Base-by-base conservation (phyloP, 2,113 vertebrate species). In the Ceuthmochares aereus region DNA sequence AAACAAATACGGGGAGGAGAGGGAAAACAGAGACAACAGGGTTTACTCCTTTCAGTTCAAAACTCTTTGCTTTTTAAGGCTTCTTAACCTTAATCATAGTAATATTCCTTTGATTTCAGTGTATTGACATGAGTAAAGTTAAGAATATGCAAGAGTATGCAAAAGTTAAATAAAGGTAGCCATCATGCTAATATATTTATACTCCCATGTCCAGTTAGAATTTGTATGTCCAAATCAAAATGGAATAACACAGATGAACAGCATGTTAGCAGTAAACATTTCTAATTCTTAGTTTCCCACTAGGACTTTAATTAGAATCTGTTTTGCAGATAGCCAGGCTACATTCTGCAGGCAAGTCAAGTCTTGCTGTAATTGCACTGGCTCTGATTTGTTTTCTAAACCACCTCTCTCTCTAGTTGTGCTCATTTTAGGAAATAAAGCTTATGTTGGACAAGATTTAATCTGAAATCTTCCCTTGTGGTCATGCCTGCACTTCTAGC, bases 221-320 rank as follows among this genome's bases (percentile, higher is more conserved):
- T 72, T 43, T 72, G 19, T 2, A 0, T 55, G 47, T 58, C 10
- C 21, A 87, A 69, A 95, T 83, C 30, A 40, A 84, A 85, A 77
- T 56, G 37, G 95, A 83, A 43, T 77, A 74, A 15, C 5, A 22
- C 34, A 26, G 4, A 63, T 54, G 52, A 92, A 51, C 27, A 94
- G 27, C 17, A 20, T 15, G 22, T 76, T 84, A 60, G 17, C 23
- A 32, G 79, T 83, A 84, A 81, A 12, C 23, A 81, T 79, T 87
- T 97, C 42, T 94, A 95, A 87, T 84, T 95, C 47, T 72, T n/a
- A 66, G 43, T 75, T 96, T 95, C 75, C 56, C 42, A 77, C 45
- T 67, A 80, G 36, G 77, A 32, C 86, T 90, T 58, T 69, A 95
- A 81, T 93, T 92, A 86, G 52, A 90, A 82, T 92, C 47, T 90